Conservation (phyloP, 2,797 vertebrate species). For the Chaunax sp. region DNA sequence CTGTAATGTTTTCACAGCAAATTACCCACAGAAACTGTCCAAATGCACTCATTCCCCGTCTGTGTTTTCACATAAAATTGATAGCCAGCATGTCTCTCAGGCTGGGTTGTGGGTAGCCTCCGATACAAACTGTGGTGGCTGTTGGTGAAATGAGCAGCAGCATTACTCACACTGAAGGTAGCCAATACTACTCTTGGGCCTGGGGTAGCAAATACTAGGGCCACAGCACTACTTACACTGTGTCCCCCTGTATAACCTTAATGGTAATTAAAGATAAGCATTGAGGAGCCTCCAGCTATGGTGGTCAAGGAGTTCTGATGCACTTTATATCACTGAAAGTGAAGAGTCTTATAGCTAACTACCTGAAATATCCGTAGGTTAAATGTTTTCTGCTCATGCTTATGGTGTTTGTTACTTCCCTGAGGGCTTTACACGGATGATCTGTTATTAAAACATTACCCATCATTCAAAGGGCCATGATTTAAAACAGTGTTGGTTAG, state of each 20-base stretch:
- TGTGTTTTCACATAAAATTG: conserved; percentile 73
- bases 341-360: conserved; percentile 33
- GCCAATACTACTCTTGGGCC: conserved; percentile 34
- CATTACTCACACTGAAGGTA: conserved; percentile 26
- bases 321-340: conserved; percentile 49
- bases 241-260: conserved; percentile 60
- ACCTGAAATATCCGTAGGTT: conserved; percentile 22
- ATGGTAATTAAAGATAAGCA: conserved; percentile 62
- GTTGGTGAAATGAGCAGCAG: conserved; percentile 50
- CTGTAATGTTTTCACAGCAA: conserved; percentile 63
- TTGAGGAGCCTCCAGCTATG: conserved; percentile 54
- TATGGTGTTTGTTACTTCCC: not conserved
- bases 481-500: not conserved
- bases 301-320: conserved; percentile 67
- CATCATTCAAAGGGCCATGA: not conserved
- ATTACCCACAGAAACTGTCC: conserved; percentile 67
- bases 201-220: conserved; percentile 38
- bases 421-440: not conserved
- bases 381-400: conserved; percentile 15
- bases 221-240: conserved; percentile 65
- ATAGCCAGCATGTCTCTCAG: conserved; percentile 61
- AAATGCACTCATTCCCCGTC: conserved; percentile 73
- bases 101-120: conserved; percentile 37
- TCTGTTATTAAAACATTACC: too few species aligned
- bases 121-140: conserved; percentile 30